Evolutionary conservation across 2,888 invertebrate genomes (phyloP).

Genomic region (Sminthurinus aureus): DNA sequence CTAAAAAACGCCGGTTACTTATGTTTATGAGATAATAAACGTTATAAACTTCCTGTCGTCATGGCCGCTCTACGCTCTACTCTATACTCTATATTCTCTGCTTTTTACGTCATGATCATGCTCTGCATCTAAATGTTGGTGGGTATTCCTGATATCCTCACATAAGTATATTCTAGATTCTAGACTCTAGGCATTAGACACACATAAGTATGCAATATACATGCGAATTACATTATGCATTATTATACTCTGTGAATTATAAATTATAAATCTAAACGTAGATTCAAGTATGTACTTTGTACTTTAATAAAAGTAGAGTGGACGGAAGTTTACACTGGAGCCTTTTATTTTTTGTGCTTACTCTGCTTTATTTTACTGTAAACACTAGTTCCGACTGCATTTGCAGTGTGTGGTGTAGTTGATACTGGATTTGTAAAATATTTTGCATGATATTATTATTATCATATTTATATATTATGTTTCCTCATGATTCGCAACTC

Average conservation of each 20-base stretch:
- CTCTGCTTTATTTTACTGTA: too few relatives aligned
- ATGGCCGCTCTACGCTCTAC: too few relatives aligned
- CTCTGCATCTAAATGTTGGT: not conserved
- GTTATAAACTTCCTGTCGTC: slow-evolving; percentile 4
- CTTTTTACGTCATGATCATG: not conserved
- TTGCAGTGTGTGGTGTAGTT: not conserved
- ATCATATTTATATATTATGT: slow-evolving; percentile 4
- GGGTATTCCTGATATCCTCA: too few relatives aligned
- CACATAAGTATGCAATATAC: too few relatives aligned
- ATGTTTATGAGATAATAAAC: not conserved
- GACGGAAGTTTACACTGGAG: slow-evolving; percentile 6
- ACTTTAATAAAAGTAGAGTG: not conserved
- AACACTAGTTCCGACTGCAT: too few relatives aligned
- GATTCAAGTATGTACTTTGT: too few relatives aligned
- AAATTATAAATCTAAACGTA: too few relatives aligned
- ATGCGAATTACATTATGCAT: too few relatives aligned
- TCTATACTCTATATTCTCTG: too few relatives aligned
- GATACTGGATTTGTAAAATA: not conserved
- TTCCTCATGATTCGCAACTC: not conserved
- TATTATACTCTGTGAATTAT: too few relatives aligned
- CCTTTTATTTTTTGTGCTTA: not conserved
- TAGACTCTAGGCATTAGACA: too few relatives aligned
- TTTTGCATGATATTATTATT: not conserved
- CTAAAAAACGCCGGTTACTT: not conserved
- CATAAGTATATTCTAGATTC: too few relatives aligned